Conservation (phyloP, 1,140 invertebrate genomes). For the Scylla paramamosain region DNA sequence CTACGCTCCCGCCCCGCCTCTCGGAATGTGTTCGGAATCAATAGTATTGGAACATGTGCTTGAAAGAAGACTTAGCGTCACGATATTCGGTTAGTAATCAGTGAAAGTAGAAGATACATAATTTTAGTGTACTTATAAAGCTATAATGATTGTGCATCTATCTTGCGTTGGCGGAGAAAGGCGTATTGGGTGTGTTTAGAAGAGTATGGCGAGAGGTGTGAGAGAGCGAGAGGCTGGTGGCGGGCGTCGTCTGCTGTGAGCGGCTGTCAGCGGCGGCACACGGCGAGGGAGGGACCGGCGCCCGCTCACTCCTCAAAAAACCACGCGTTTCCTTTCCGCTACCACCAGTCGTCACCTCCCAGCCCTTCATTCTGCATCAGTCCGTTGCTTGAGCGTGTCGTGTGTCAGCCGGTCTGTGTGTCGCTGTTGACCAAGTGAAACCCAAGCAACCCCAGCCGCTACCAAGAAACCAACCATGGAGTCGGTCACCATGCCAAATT, state of each 20-base stretch:
- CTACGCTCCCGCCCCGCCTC: slow-evolving; percentile 30
- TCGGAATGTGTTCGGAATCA: slow-evolving; percentile 66
- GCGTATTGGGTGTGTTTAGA: background rate
- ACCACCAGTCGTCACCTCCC: background rate
- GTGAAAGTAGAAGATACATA: background rate
- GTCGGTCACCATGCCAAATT: slow-evolving; percentile 85
- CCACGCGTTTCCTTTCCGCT: background rate
- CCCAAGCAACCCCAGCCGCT: background rate
- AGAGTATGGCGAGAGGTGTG: background rate
- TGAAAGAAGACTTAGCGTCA: background rate
- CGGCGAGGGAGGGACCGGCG: slow-evolving; percentile 21
- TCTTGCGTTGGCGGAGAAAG: background rate
- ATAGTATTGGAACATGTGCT: slow-evolving; percentile 60
- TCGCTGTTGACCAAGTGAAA: background rate
- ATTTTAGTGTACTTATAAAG: background rate
- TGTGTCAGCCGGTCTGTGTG: background rate
- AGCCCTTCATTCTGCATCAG: background rate
- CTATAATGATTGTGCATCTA: background rate
- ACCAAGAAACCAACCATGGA: slow-evolving; percentile 46
- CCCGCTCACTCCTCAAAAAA: background rate
- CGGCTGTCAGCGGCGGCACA: slow-evolving; percentile 67
- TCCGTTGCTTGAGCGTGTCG: slow-evolving; percentile 4
- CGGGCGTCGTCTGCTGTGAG: slow-evolving; percentile 60
- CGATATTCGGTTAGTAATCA: background rate
- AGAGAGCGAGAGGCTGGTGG: background rate